phyloP scores from a whole-genome alignment of 1,140 invertebrate species.

The Bombus vancouverensis region DNA sequence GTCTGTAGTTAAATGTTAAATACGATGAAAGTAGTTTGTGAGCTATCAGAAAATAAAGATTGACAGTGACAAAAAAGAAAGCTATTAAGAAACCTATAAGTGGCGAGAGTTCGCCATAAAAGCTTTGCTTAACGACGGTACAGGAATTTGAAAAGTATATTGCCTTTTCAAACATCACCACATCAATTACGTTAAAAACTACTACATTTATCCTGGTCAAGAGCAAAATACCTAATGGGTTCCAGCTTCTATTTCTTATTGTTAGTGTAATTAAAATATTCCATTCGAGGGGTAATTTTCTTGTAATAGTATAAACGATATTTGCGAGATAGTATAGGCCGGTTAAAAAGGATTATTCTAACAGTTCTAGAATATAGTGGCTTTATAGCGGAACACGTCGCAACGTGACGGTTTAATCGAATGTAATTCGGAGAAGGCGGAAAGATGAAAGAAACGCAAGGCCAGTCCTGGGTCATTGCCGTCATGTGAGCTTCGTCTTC shows the following conservation, averaged over 20 bases:
- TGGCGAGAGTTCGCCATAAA: neutral
- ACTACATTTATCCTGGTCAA: neutral
- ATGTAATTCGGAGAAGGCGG: constrained; percentile 65
- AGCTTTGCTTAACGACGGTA: neutral
- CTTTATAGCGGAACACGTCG: constrained; percentile 30
- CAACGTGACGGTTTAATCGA: constrained; percentile 60
- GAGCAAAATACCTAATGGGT: constrained; percentile 1
- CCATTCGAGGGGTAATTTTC: neutral
- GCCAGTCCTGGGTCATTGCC: constrained; percentile 79
- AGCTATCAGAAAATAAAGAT: neutral
- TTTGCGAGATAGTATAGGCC: neutral
- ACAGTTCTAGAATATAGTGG: constrained; percentile 31
- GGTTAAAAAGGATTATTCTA: constrained; percentile 12
- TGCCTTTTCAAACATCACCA: neutral
- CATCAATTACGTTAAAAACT: neutral
- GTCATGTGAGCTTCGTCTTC: constrained; percentile 72
- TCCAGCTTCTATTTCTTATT: neutral
- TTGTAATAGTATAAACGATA: constrained; percentile 9
- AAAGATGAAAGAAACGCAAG: constrained; percentile 78
- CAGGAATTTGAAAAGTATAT: neutral
- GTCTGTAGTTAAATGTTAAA: too few species aligned
- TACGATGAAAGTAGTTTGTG: too few species aligned
- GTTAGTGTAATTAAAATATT: constrained; percentile 33
- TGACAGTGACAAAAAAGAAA: neutral
- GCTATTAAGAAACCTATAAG: neutral